Conservation (phyloP, 2,888 invertebrate genomes). For the Troides aeacus region DNA sequence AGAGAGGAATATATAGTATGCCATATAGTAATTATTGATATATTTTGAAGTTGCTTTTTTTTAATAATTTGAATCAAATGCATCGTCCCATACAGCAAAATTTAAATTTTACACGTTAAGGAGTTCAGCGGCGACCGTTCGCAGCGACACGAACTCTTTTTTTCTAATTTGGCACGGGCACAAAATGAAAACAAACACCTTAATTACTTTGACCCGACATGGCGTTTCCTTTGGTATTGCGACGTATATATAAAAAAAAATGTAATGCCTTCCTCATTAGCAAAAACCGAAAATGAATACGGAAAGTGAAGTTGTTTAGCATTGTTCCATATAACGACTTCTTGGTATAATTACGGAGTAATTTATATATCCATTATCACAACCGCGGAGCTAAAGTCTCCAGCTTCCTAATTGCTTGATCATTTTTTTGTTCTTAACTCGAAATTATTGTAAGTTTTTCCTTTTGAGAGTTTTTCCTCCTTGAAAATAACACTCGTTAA, state of each 20-base stretch:
- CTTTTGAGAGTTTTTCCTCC: background rate
- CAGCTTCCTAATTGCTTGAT: background rate
- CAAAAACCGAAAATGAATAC: slow-evolving; percentile 26
- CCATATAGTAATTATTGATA: too few relatives aligned
- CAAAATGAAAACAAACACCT: slow-evolving; percentile 63
- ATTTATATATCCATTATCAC: slow-evolving; percentile 19
- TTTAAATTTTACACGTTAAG: background rate
- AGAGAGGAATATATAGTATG: too few relatives aligned
- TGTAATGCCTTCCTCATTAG: slow-evolving; percentile 35
- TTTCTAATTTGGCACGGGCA: slow-evolving; percentile 66
- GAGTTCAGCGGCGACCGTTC: slow-evolving; percentile 38
- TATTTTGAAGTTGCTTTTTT: background rate
- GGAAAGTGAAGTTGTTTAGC: slow-evolving; percentile 19
- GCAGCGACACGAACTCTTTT: slow-evolving; percentile 60
- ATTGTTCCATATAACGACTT: slow-evolving; percentile 24
- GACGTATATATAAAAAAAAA: slow-evolving; percentile 21
- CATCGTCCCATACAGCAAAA: background rate
- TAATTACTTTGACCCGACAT: slow-evolving; percentile 70
- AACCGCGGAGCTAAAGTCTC: background rate
- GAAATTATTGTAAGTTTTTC: background rate
- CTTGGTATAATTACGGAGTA: slow-evolving; percentile 22
- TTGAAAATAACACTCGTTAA: slow-evolving; percentile 13
- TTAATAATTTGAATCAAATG: background rate
- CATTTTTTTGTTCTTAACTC: background rate
- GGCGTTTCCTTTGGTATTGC: slow-evolving; percentile 42